A percentile compares a stretch with the other conserved stretches of the same genome.
Evolutionary conservation across 2,797 vertebrate species (phyloP).

Genomic region (Neomorphus geoffroyi): DNA sequence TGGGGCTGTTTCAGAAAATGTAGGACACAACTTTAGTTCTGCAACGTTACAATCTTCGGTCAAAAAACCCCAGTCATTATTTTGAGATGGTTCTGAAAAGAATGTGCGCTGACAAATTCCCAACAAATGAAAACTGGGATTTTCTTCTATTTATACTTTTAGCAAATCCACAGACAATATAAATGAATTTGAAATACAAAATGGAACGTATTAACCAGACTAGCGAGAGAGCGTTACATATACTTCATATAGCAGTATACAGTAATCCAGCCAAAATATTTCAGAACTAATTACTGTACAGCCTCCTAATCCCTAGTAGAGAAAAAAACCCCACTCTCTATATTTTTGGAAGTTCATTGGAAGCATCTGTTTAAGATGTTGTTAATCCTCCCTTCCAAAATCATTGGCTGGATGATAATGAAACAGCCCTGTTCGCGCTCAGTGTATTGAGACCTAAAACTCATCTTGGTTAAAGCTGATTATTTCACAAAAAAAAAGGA

Average conservation of each 20-base stretch:
- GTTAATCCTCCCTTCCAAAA: conserved; percentile 46
- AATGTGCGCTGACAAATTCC: not conserved
- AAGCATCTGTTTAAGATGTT: conserved; percentile 65
- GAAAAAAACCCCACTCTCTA: not conserved
- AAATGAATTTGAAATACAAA: conserved; percentile 49
- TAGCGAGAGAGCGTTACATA: conserved; percentile 17
- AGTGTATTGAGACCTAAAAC: conserved; percentile 31
- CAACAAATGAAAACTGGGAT: conserved; percentile 12
- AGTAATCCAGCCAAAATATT: conserved; percentile 64
- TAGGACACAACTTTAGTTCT: not conserved
- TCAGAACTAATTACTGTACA: conserved; percentile 61
- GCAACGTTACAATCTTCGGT: accelerated
- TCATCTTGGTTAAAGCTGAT: conserved; percentile 42
- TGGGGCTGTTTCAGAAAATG: not conserved
- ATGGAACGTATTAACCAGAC: conserved; percentile 5
- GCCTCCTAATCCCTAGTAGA: conserved; percentile 48
- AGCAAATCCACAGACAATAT: conserved; percentile 59
- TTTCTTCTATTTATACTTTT: conserved; percentile 56
- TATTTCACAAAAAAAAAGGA: conserved; percentile 30
- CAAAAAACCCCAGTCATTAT: not conserved
- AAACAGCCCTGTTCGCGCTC: conserved; percentile 19
- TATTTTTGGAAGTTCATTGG: conserved; percentile 65
- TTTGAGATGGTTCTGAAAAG: not conserved
- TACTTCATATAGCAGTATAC: not conserved
- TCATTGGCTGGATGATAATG: conserved; percentile 49